These are phyloP conservation scores for Dryobotodes eremita DNA, from an alignment of 2,888 invertebrate genomes.

Conservation along the genomic window DNA sequence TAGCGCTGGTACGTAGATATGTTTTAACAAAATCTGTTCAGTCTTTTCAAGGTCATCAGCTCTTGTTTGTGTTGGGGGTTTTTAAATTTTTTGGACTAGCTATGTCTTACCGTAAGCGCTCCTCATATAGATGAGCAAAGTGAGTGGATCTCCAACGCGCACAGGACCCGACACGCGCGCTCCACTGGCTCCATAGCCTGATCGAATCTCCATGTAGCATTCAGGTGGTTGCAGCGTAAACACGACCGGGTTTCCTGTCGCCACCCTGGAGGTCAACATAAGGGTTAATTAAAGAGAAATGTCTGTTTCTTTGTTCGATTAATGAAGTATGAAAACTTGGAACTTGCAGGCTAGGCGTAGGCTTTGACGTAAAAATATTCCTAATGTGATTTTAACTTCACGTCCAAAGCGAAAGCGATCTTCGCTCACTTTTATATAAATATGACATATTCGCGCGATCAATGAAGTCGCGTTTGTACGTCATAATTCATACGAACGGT, in stretches of 20 bases:
- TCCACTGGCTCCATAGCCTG: conserved; percentile 97
- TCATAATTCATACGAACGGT: not conserved
- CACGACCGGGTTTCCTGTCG: conserved; percentile 98
- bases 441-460: not conserved
- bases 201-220: conserved; percentile 98
- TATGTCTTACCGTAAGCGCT: conserved; percentile 95
- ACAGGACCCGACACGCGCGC: conserved; percentile 97
- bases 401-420: not conserved
- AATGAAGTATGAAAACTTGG: not conserved
- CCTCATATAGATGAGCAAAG: conserved; percentile 98
- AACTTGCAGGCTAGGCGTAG: not conserved
- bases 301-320: not conserved
- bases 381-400: not conserved
- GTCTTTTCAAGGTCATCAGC: too few relatives aligned
- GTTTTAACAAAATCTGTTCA: too few relatives aligned
- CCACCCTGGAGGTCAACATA: conserved; percentile 92
- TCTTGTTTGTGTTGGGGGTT: too few relatives aligned
- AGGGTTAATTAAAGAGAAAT: not conserved
- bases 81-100: too few relatives aligned
- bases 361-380: not conserved
- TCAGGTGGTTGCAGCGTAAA: conserved; percentile 98
- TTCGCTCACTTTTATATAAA: too few relatives aligned
- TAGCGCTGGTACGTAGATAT: too few relatives aligned
- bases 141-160: conserved; percentile 97
- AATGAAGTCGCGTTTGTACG: not conserved